Evolutionary conservation across 2,113 vertebrate genomes (phyloP).

Genomic region (Pogonocichla stellata): DNA sequence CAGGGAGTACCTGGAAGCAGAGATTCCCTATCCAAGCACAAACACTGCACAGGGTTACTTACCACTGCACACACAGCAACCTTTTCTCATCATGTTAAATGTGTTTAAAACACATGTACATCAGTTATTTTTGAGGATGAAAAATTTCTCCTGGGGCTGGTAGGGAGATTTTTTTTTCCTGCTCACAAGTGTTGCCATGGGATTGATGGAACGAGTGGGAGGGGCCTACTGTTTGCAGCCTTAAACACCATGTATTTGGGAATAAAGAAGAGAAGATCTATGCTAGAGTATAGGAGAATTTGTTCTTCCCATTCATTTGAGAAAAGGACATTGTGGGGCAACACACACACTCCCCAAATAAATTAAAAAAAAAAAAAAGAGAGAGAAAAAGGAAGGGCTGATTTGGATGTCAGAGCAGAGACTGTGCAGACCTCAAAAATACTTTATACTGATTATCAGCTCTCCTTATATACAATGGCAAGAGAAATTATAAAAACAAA

Average conservation of each 20-base stretch:
- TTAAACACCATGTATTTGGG: not conserved
- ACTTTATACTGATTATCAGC: not conserved
- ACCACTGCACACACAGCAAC: not conserved
- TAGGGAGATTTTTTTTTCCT: not conserved
- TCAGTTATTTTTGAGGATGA: not conserved
- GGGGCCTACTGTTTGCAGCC: not conserved
- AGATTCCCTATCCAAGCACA: not conserved
- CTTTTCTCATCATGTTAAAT: not conserved
- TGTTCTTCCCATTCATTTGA: not conserved
- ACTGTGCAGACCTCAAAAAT: not conserved
- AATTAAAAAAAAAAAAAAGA: too few species aligned
- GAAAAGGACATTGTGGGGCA: not conserved
- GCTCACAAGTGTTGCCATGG: not conserved
- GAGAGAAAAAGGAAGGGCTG: not conserved
- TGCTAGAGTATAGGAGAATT: not conserved
- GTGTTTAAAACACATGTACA: not conserved
- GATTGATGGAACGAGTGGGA: not conserved
- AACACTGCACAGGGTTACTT: not conserved
- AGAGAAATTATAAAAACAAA: slow-evolving; percentile 44
- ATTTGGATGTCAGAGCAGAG: not conserved
- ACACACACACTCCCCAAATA: rapidly evolving
- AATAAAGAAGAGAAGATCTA: not conserved
- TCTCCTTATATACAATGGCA: not conserved
- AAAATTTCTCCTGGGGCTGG: not conserved
- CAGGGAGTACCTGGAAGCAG: not conserved